These are phyloP conservation scores for Arizona elegans DNA, from an alignment of 2,113 vertebrate genomes.

Conservation along the genomic window DNA sequence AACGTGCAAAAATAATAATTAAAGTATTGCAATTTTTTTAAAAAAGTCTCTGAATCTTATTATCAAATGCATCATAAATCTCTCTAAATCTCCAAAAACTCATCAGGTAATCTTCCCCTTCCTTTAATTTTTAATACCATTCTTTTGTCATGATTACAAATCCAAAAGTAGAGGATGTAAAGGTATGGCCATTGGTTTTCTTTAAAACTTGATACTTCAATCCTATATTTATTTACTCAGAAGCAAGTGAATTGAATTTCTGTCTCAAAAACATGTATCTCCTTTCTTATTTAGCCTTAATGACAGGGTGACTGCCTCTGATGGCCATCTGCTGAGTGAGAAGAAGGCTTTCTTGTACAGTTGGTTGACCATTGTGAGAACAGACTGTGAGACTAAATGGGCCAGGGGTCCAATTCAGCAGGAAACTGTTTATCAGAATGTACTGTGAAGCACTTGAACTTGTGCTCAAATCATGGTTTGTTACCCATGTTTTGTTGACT, in stretches of 20 bases:
- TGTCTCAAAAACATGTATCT: neutral
- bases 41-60: conserved; percentile 7
- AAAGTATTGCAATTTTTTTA: neutral
- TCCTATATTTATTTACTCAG: neutral
- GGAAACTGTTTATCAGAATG: neutral
- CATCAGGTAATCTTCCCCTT: neutral
- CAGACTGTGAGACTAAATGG: neutral
- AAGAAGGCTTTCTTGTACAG: neutral
- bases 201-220: conserved; percentile 52
- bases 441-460: neutral
- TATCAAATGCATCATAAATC: conserved; percentile 27
- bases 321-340: neutral
- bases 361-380: neutral
- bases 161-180: conserved; percentile 48
- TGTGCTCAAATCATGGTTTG: neutral
- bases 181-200: conserved; percentile 51
- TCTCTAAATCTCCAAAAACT: conserved; percentile 19
- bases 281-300: neutral
- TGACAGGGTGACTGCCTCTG: neutral
- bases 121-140: conserved; percentile 33
- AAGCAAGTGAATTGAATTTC: neutral
- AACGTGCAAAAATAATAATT: conserved; percentile 45
- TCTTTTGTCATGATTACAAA: conserved; percentile 31
- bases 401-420: neutral
- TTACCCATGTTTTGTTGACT: neutral